Base-by-base conservation (phyloP, 2,797 vertebrate genomes). In the Coregonus sp. region DNA sequence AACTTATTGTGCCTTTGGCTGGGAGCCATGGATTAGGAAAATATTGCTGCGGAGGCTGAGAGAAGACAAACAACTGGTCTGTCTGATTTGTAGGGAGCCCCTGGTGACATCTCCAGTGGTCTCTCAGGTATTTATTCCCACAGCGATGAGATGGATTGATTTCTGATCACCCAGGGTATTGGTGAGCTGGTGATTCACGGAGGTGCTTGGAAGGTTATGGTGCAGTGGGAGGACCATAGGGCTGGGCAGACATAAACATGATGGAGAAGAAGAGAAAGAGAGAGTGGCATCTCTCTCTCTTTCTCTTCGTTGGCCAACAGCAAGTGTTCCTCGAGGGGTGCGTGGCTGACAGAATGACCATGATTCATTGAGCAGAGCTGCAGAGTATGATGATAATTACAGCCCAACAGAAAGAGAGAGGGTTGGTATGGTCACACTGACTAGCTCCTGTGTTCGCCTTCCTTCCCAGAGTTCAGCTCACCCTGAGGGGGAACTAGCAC, bases 1-100 rank as follows among this genome's bases (percentile, higher is more conserved):
- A 94, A 94, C 92, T 92, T 91, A 94, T 92, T 91, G 92, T 91
- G 92, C 92, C 88, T 88, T 89, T 93, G 94, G 94, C 93, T 89
- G 87, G 77, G 79, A 90, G 93, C 93, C 92, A 93, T 80, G 52
- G 78, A 82, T 77, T 67, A 77, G 87, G 88, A 90, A 85, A 89
- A 63, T 18, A 20, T 37, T 63, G 29, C 15, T 12, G 18, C n/a
- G 18, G 35, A 40, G 56, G 37, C 40, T 74, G 9, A 11, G 12
- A 15, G 18, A 61, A 68, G 66, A 37, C 33, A 68, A 68, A 68
- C 66, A 15, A 11, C 33, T 18, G 66, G 29, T 18, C 14, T 31
- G 15, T 15, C 65, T 67, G 65, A 67, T 67, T 68, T 68, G 66
- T 68, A 29, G 29, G 11, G 29, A 5, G 31, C 15, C 25, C 31